Conservation (phyloP, 2,797 vertebrate genomes). For the Enteromius treurensis region DNA sequence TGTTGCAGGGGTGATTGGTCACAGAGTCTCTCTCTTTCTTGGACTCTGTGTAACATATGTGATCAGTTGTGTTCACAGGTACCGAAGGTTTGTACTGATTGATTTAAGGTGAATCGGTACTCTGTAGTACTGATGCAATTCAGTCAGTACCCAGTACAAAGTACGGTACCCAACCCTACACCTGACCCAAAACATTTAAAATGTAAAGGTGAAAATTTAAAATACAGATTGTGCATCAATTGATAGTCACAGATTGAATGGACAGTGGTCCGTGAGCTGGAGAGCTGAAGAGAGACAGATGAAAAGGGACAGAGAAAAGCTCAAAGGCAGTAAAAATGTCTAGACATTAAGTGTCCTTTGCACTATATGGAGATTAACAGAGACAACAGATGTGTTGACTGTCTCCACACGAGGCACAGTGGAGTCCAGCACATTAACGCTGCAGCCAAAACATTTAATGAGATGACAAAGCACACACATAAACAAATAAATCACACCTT, state of each 20-base stretch:
- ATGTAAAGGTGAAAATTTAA: background rate
- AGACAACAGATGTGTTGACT: conserved; percentile 29
- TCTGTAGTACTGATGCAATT: background rate
- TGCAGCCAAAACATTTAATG: conserved; percentile 22
- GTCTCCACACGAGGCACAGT: conserved; percentile 15
- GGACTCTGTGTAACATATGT: background rate
- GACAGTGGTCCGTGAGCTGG: background rate
- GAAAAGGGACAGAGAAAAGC: background rate
- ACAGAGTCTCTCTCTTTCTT: background rate
- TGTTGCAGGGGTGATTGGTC: background rate
- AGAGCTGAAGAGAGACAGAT: background rate
- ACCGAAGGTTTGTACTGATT: background rate
- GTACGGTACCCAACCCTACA: background rate
- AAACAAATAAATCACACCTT: conserved; percentile 24
- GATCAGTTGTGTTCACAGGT: background rate
- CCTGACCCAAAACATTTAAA: background rate
- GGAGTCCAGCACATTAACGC: conserved; percentile 23
- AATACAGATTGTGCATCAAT: background rate
- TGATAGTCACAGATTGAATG: background rate
- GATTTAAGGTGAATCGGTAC: background rate
- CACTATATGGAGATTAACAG: conserved; percentile 32
- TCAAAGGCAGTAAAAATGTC: conserved; percentile 18
- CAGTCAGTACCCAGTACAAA: background rate
- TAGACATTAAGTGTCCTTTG: conserved; percentile 37
- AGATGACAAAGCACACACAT: conserved; percentile 26